Evolutionary conservation across 2,113 vertebrate species (phyloP).

Genomic region (Corydoras sp.): DNA sequence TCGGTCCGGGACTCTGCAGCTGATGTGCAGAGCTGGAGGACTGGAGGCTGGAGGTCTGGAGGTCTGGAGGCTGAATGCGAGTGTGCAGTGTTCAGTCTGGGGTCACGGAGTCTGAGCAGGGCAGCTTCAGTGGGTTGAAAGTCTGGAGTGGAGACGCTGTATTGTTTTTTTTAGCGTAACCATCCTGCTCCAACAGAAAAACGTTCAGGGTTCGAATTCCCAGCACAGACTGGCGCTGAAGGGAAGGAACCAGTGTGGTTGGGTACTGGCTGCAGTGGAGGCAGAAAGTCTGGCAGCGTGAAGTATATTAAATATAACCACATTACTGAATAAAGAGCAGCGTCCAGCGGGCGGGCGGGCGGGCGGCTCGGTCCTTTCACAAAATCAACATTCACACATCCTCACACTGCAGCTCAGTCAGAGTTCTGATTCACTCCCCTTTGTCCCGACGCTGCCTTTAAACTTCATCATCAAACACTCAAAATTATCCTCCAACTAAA

Average conservation of each 20-base stretch:
- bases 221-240: conserved; percentile 2
- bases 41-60: conserved; percentile 5
- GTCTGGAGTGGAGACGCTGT: neutral
- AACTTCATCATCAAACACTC: no score
- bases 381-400: no score
- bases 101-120: neutral
- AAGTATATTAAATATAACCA: conserved; percentile 12
- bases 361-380: no score
- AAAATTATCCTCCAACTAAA: no score
- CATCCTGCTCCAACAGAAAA: conserved; percentile 5
- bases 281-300: conserved; percentile 27
- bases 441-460: no score
- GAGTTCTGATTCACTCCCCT: no score
- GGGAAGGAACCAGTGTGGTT: conserved; percentile 11
- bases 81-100: neutral
- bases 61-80: neutral
- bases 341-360: no score
- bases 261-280: conserved; percentile 9
- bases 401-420: no score
- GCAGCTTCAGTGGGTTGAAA: conserved; percentile 3
- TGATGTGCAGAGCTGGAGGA: neutral
- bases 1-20: no score
- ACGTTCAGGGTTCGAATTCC: conserved; percentile 20
- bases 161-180: neutral
- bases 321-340: conserved; percentile 3